These are phyloP conservation scores for Nycticebus coucang DNA, from an alignment of 2,113 vertebrate species.

Conservation along the genomic window DNA sequence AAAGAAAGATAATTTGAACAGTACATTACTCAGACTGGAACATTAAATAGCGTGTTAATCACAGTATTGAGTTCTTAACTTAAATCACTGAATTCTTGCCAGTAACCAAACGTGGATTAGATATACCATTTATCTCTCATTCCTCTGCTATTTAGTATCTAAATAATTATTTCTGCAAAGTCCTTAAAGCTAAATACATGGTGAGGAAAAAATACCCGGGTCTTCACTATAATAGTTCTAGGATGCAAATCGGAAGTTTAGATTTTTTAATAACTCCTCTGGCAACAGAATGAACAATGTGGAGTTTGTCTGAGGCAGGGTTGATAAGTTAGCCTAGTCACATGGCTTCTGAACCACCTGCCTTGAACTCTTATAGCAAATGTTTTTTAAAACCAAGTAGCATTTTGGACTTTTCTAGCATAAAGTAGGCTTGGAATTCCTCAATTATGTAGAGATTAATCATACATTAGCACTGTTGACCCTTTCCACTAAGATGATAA, in stretches of 20 bases:
- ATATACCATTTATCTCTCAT: conserved; percentile 39
- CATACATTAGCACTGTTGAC: background rate
- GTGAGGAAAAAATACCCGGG: background rate
- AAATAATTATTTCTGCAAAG: conserved; percentile 53
- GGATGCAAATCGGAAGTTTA: conserved; percentile 9
- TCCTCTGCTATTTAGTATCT: conserved; percentile 39
- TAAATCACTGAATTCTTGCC: conserved; percentile 54
- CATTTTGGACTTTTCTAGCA: background rate
- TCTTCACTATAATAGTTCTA: background rate
- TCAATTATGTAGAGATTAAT: conserved; percentile 17
- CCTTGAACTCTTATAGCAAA: background rate
- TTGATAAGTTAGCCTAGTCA: background rate
- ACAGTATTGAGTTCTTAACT: conserved; percentile 47
- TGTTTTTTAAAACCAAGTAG: conserved; percentile 21
- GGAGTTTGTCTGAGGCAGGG: background rate
- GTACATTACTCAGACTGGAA: conserved; percentile 15
- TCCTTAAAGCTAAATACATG: conserved; percentile 24
- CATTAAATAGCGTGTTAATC: conserved; percentile 55
- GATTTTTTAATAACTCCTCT: conserved; percentile 35
- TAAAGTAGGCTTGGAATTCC: background rate
- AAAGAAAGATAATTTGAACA: conserved; percentile 47
- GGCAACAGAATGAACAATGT: background rate
- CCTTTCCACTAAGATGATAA: conserved; percentile 32
- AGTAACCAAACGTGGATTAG: conserved; percentile 52
- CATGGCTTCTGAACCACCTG: background rate